Base-by-base conservation (phyloP, 2,888 invertebrate genomes). In the Mesochorus sp. region DNA sequence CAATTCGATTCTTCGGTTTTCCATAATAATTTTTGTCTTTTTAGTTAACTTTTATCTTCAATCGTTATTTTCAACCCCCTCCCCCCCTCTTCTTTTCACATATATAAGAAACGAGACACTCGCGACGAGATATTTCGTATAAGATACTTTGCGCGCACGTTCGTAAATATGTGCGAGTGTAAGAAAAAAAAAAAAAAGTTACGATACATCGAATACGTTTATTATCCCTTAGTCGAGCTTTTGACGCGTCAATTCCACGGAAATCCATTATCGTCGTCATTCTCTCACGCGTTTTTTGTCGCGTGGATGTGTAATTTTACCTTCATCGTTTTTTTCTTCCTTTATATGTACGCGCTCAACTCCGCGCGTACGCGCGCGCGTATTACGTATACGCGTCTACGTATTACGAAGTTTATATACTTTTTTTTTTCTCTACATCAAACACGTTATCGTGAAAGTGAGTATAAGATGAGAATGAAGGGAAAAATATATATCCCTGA, bases 251-350 rank as follows among this genome's bases (percentile, higher is more conserved):
- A 28, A 42, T 64, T 68, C 28, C 57, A 12, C 49, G 61, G n/a
- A 51, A 77, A 73, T 72, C 73, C 73, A 77, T 77, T 72, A 68
- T 28, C 47, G 44, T 17, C 17, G 14, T 42, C 44, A 6, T 28
- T 3, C 44, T 34, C 26, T 55, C 67, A 31, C 47, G 21, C 44
- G n/a, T 47, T 70, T 39, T 26, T 64, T 31, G 39, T 62, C 8
- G 10, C 4, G 10, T 47, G 14, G 28, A 51, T 24, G 6, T 12
- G 53, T 39, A 26, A 37, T 57, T 75, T 61, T 34, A 21, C 39
- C 39, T 19, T 10, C 51, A 19, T 74, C 12, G n/a, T n/a, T 59
- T 55, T 31, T 31, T 26, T 44, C n/a, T 44, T 14, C 6, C 24
- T 51, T 12, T 47, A 8, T 47, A 17, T 2, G n/a, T 1, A 24